Percentiles rank a stretch among this genome's conserved stretches.
Conservation (phyloP, 2,888 invertebrate genomes). For the Strigamia crassipes region DNA sequence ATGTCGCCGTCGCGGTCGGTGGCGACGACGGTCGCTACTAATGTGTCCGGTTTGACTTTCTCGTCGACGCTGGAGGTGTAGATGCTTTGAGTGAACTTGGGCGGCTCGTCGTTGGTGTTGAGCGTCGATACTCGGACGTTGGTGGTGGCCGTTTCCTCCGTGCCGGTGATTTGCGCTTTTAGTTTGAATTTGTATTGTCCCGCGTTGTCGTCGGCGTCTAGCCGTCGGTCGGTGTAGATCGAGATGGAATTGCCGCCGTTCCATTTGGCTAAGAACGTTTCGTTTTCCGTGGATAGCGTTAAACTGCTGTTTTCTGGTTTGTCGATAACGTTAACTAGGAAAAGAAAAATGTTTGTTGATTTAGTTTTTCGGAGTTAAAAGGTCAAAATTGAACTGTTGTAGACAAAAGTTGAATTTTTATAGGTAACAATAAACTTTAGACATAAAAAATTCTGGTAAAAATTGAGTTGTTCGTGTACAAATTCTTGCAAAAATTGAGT, state of each 20-base stretch:
- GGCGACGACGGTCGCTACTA: constrained; percentile 58
- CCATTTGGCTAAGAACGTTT: not conserved
- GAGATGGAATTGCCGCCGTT: not conserved
- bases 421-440: too few species aligned
- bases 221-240: constrained; percentile 39
- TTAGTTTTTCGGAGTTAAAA: too few species aligned
- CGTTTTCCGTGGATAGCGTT: not conserved
- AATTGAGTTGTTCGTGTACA: too few species aligned
- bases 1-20: constrained; percentile 59
- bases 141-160: constrained; percentile 56
- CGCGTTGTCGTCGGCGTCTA: constrained; percentile 51
- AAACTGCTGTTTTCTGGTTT: constrained; percentile 38
- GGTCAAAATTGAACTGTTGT: too few species aligned
- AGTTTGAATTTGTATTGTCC: constrained; percentile 56
- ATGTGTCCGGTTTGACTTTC: constrained; percentile 53
- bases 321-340: not conserved
- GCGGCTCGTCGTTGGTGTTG: constrained; percentile 59
- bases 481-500: too few species aligned
- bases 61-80: constrained; percentile 51
- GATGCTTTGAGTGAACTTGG: constrained; percentile 52
- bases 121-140: constrained; percentile 57
- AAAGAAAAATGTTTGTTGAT: not conserved
- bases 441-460: too few species aligned
- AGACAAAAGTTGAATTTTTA: too few species aligned
- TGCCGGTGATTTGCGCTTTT: constrained; percentile 57